These are phyloP conservation scores for Drosophila melanogaster DNA, from an alignment of 1,140 invertebrate species.

Conservation along the genomic window Release_6_plus_ISO1_MT NC_004354.4:11900001-11900500, in stretches of 20 bases:
- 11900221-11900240: slow-evolving; percentile 8
- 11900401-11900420: slow-evolving; percentile 4
- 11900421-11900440: too few species aligned
- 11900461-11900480: slow-evolving; percentile 30
- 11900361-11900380: slow-evolving; percentile 16
- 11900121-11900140: slow-evolving; percentile 47
- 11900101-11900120: slow-evolving; percentile 33
- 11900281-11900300: slow-evolving; percentile 2
- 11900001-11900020: slow-evolving; percentile 33
- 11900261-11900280: slow-evolving; percentile 12
- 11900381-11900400: slow-evolving; percentile 15
- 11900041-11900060: slow-evolving; percentile 15
- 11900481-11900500: slow-evolving; percentile 31
- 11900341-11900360: slow-evolving; percentile 14
- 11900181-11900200: background rate
- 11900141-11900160: slow-evolving; percentile 39
- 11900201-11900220: background rate
- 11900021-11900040: slow-evolving; percentile 15
- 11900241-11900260: background rate
- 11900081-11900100: slow-evolving; percentile 54
- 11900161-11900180: slow-evolving; percentile 19
- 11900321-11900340: slow-evolving; percentile 18
- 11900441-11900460: slow-evolving; percentile 1
- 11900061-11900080: slow-evolving; percentile 33
- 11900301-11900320: slow-evolving; percentile 15